A percentile compares a stretch with the other conserved stretches of the same genome.
Evolutionary conservation across 1,140 invertebrate genomes (phyloP).

Genomic region (Octopus bimaculoides): DNA sequence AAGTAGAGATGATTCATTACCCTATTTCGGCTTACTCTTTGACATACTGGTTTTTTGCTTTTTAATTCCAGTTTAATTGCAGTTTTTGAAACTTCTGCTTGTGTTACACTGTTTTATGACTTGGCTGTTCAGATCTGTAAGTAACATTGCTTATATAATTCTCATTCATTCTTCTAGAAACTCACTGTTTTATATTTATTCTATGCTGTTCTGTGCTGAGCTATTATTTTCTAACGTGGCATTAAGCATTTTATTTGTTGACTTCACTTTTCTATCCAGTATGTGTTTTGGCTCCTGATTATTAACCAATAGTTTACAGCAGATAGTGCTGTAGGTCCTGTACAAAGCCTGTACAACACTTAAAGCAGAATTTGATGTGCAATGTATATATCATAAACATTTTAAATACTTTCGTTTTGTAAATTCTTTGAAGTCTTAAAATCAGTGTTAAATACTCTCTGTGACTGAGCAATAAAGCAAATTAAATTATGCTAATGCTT

Average conservation of each 20-base stretch:
- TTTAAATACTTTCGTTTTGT: too few species aligned
- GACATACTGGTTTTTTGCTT: background rate
- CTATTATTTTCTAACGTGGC: background rate
- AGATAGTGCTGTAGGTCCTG: background rate
- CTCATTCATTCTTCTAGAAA: background rate
- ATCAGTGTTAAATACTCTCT: too few species aligned
- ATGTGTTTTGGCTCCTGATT: background rate
- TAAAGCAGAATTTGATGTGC: too few species aligned
- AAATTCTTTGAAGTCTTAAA: too few species aligned
- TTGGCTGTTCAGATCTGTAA: slow-evolving; percentile 59
- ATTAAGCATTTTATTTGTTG: background rate
- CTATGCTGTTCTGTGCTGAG: background rate
- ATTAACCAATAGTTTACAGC: background rate
- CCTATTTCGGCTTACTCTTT: too few species aligned
- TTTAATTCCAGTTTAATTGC: slow-evolving; percentile 57
- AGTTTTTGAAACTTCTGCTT: slow-evolving; percentile 61
- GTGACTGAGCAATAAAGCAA: too few species aligned
- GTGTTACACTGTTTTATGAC: slow-evolving; percentile 60
- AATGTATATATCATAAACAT: too few species aligned
- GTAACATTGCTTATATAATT: slow-evolving; percentile 22
- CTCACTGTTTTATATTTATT: background rate
- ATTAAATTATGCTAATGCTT: too few species aligned
- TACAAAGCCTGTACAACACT: too few species aligned
- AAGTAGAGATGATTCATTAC: too few species aligned
- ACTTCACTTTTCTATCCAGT: background rate